Evolutionary conservation across 2,888 invertebrate genomes (phyloP), one percentile per base, ranked within the genome.

Genomic region (Stenolophus ochropezus): DNA sequence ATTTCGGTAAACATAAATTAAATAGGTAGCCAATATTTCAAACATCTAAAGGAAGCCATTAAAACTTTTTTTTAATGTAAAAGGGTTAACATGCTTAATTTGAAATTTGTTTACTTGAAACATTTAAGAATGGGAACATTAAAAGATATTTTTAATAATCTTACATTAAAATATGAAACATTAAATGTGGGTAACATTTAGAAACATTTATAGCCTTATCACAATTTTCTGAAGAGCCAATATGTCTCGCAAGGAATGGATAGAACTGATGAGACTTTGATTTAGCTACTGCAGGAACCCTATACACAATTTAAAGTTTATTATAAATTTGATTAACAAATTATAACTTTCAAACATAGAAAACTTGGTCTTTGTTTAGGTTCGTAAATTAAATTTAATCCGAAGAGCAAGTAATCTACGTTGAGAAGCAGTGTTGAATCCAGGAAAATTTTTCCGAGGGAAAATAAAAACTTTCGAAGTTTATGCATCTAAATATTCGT

Each of bases 211-310:
- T n/a, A 61, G 11, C 25, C 61, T 61, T 61, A 61, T 61, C 61
- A 25, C 23, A 25, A 25, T 20, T 23, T 25, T 61, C 61, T 23
- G 61, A 58, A 21, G 61, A 61, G 61, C 61, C 61, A 61, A 61
- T 61, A 61, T n/a, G 25, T 61, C 61, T 56, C 25, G 61, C 21
- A 61, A 61, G 56, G 21, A 21, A 56, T 11, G 21, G 21, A 23
- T 21, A 42, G 33, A 11, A 56, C 11, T 56, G 61, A 23, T 23
- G 58, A 23, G 25, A 21, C 23, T 61, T 21, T 25, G 61, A 61
- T 61, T 61, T 61, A 61, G 14, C 25, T 61, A 61, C 25, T 23
- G 61, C 61, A 25, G 61, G 61, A 61, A 21, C 25, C 61, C 61
- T 61, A 61, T 14, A n/a, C 16, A 61, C 23, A 61, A 61, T 61